These are phyloP conservation scores for Hirundichthys speculiger DNA, from an alignment of 2,113 vertebrate species.

Conservation along the genomic window DNA sequence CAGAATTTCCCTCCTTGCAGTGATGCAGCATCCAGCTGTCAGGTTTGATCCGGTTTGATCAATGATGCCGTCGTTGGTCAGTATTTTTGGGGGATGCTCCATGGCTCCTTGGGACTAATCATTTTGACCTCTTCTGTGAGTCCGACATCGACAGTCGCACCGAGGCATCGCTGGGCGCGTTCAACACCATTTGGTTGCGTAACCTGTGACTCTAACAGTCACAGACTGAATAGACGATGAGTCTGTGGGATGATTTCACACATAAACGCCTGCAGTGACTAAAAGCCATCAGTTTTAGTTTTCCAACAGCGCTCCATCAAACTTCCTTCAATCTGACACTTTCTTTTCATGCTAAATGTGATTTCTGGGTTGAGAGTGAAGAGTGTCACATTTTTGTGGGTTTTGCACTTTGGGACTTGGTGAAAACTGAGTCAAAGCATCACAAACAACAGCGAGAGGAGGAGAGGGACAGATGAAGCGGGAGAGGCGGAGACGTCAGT, in stretches of 20 bases:
- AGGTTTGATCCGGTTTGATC: no score
- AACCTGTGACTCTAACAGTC: neutral
- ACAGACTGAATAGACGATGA: no score
- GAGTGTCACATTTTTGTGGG: slow-evolving; percentile 39
- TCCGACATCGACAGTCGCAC: neutral
- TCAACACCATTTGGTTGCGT: neutral
- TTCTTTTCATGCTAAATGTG: slow-evolving; percentile 5
- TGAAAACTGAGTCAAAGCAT: slow-evolving; percentile 45
- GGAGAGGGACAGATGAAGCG: neutral
- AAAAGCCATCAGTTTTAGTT: neutral
- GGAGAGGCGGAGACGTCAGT: slow-evolving; percentile 39
- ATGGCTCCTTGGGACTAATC: no score
- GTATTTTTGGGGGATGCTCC: no score
- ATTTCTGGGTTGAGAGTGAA: slow-evolving; percentile 36
- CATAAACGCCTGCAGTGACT: neutral
- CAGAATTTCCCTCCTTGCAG: no score
- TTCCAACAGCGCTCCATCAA: neutral
- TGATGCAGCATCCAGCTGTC: no score
- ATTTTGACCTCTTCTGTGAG: no score
- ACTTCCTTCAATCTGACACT: neutral
- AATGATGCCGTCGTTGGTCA: no score
- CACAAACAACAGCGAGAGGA: slow-evolving; percentile 3
- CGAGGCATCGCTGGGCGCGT: neutral
- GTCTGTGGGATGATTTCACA: neutral
- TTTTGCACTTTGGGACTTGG: slow-evolving; percentile 38